These are phyloP conservation scores for Mechanitis messenoides DNA, from an alignment of 2,888 invertebrate species.

Conservation along the genomic window DNA sequence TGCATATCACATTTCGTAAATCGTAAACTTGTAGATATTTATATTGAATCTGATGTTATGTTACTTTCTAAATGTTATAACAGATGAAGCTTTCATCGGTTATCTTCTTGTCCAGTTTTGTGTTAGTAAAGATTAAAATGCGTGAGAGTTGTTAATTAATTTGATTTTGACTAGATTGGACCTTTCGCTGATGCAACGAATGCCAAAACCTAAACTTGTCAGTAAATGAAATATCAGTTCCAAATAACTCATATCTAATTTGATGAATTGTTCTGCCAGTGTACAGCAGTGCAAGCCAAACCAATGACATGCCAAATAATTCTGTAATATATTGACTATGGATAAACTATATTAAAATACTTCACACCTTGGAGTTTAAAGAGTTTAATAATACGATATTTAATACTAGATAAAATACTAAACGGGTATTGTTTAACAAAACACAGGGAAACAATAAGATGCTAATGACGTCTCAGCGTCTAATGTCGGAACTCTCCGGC, in stretches of 20 bases:
- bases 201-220: slow-evolving; percentile 10
- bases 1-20: neutral
- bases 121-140: neutral
- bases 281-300: slow-evolving; percentile 33
- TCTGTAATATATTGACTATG: slow-evolving; percentile 11
- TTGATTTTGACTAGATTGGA: neutral
- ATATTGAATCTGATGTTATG: neutral
- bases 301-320: slow-evolving; percentile 24
- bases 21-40: neutral
- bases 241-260: slow-evolving; percentile 53
- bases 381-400: no score
- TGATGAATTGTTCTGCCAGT: slow-evolving; percentile 41
- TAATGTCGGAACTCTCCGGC: slow-evolving; percentile 8
- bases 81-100: slow-evolving; percentile 22
- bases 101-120: slow-evolving; percentile 12
- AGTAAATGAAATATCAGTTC: slow-evolving; percentile 36
- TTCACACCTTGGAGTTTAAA: no score
- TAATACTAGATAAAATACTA: neutral
- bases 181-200: slow-evolving; percentile 3
- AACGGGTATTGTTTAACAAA: slow-evolving; percentile 19
- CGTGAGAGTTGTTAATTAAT: no score
- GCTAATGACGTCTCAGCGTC: slow-evolving; percentile 12
- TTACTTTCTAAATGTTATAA: slow-evolving; percentile 26
- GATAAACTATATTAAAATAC: no score
- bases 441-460: slow-evolving; percentile 22